phyloP scores from a whole-genome alignment of 2,888 invertebrate genomes.

The Papilio protenor region DNA sequence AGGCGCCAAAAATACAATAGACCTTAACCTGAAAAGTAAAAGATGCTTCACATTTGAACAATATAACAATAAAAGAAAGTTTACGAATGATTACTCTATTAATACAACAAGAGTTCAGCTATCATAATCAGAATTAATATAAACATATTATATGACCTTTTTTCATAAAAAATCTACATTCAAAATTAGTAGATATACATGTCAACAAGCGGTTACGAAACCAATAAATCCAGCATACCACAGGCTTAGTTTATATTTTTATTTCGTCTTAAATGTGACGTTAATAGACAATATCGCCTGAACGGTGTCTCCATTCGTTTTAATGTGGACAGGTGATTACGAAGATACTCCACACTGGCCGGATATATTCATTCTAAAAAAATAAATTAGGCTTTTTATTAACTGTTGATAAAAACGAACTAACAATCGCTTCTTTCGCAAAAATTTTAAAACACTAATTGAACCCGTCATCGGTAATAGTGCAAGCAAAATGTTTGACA shows the following conservation, averaged over 20 bases:
- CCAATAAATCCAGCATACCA: slow-evolving; percentile 26
- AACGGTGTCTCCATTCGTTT: slow-evolving; percentile 49
- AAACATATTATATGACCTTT: too few relatives aligned
- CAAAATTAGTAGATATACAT: slow-evolving; percentile 22
- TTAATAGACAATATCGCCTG: slow-evolving; percentile 64
- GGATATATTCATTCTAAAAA: background rate
- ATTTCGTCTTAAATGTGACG: slow-evolving; percentile 62
- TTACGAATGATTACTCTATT: too few relatives aligned
- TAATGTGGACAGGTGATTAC: slow-evolving; percentile 54
- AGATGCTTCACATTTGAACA: too few relatives aligned
- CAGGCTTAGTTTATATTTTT: slow-evolving; percentile 49
- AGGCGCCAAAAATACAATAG: too few relatives aligned
- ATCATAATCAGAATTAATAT: too few relatives aligned
- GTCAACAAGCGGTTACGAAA: slow-evolving; percentile 33
- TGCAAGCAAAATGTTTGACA: background rate
- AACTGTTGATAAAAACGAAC: background rate
- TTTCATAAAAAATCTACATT: too few relatives aligned
- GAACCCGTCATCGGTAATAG: too few relatives aligned
- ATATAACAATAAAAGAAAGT: too few relatives aligned
- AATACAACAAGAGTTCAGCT: too few relatives aligned
- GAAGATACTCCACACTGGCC: slow-evolving; percentile 47
- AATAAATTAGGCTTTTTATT: background rate
- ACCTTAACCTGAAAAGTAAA: too few relatives aligned
- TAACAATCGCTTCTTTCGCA: background rate
- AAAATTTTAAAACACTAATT: too few relatives aligned